Evolutionary conservation across 2,113 vertebrate species (phyloP).

Genomic region (Morphnarchus princeps): DNA sequence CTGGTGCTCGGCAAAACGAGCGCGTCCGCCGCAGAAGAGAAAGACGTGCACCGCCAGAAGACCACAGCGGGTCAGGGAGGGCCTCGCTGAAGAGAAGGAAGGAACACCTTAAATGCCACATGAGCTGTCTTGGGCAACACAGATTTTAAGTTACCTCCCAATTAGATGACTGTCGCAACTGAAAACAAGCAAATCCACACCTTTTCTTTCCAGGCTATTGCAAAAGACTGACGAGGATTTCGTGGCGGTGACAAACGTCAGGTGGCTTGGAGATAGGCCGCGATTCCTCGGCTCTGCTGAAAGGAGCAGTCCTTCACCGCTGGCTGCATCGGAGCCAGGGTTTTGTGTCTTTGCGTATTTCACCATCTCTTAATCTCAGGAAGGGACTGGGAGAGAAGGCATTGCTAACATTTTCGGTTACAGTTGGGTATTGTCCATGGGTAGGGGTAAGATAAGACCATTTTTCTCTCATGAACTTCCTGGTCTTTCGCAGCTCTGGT

Average conservation of each 20-base stretch:
- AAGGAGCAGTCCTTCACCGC: neutral
- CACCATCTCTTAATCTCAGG: neutral
- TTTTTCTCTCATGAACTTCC: neutral
- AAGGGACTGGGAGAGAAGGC: neutral
- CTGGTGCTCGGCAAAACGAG: neutral
- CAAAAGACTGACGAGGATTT: neutral
- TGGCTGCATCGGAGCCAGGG: rapidly evolving
- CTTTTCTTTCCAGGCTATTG: neutral
- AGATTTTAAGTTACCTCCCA: neutral
- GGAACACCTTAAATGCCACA: neutral
- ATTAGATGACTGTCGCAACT: neutral
- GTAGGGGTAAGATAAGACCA: neutral
- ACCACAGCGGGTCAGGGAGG: neutral
- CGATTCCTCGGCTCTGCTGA: neutral
- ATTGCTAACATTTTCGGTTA: neutral
- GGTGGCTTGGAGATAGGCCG: neutral
- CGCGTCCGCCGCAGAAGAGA: rapidly evolving
- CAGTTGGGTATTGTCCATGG: neutral
- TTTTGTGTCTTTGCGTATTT: neutral
- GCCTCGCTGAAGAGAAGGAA: neutral
- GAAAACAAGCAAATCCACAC: neutral
- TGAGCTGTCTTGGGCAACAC: neutral
- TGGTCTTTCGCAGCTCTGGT: neutral
- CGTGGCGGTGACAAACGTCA: neutral
- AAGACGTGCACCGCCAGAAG: rapidly evolving